Conservation (phyloP, 1,140 invertebrate species). For the Globodera rostochiensis region DNA sequence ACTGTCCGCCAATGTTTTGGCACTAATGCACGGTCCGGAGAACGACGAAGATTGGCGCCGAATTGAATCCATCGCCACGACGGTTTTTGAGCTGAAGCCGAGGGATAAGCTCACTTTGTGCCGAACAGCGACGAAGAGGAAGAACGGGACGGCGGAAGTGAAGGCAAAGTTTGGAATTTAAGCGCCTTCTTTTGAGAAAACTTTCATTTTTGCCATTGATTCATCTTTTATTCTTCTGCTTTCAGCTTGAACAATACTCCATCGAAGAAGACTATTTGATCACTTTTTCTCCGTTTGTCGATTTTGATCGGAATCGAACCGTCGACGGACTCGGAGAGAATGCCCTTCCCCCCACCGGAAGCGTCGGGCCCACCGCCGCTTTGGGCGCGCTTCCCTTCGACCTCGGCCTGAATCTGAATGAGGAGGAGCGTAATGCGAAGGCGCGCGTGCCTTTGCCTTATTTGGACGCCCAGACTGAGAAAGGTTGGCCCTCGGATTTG, state of each 20-base stretch:
- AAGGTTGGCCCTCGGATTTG: conserved; percentile 23
- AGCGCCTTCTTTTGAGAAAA: not conserved
- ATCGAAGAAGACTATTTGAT: conserved; percentile 22
- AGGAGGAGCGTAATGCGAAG: conserved; percentile 41
- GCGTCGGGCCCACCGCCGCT: not conserved
- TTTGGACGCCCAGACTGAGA: conserved; percentile 40
- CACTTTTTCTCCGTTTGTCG: not conserved
- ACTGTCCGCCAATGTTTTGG: conserved; percentile 16
- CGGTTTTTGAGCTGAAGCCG: conserved; percentile 31
- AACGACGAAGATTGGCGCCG: conserved; percentile 29
- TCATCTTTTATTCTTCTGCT: not conserved
- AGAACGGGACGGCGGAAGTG: conserved; percentile 31
- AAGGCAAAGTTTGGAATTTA: conserved; percentile 37
- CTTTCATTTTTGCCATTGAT: not conserved
- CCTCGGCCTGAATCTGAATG: conserved; percentile 45
- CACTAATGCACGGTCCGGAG: not conserved
- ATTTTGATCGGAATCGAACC: conserved; percentile 25
- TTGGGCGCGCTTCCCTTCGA: conserved; percentile 42
- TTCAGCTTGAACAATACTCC: conserved; percentile 39
- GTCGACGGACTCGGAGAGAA: not conserved
- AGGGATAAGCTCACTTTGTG: conserved; percentile 24
- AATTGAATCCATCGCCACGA: conserved; percentile 28
- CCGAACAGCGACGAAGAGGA: conserved; percentile 39
- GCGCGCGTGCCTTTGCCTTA: conserved; percentile 38
- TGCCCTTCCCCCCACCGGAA: not conserved